phyloP scores from a whole-genome alignment of 2,113 vertebrate species.

The Nothocercus julius region DNA sequence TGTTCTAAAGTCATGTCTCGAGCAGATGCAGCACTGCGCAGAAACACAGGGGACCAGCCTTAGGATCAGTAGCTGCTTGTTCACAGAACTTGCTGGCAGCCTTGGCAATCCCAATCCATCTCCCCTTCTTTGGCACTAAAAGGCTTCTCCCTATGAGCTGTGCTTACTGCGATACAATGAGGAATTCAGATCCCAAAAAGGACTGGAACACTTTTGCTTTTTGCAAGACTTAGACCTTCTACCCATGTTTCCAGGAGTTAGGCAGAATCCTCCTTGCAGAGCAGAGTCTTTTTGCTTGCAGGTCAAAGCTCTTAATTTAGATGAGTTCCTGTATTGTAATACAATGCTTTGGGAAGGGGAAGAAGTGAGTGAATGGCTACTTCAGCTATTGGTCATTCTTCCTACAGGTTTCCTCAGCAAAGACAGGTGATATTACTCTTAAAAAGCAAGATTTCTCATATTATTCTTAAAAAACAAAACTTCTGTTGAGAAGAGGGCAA shows the following conservation, averaged over 20 bases:
- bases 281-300: neutral
- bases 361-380: neutral
- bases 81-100: neutral
- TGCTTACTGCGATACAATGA: neutral
- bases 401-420: neutral
- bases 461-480: neutral
- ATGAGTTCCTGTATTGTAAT: neutral
- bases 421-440: neutral
- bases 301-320: neutral
- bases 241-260: neutral
- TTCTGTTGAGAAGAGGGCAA: neutral
- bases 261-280: neutral
- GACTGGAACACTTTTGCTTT: neutral
- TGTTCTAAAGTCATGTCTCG: rapidly evolving
- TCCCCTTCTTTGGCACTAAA: neutral
- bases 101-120: neutral
- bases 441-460: neutral
- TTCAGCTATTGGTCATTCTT: neutral
- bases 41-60: neutral
- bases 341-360: neutral
- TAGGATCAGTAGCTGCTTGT: neutral
- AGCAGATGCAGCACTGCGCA: neutral
- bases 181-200: neutral
- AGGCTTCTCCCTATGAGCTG: neutral
- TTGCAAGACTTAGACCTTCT: neutral